Evolutionary conservation across 2,888 invertebrate genomes (phyloP), one percentile per base, ranked within the genome.

Genomic region (Pyrochroa serraticornis): DNA sequence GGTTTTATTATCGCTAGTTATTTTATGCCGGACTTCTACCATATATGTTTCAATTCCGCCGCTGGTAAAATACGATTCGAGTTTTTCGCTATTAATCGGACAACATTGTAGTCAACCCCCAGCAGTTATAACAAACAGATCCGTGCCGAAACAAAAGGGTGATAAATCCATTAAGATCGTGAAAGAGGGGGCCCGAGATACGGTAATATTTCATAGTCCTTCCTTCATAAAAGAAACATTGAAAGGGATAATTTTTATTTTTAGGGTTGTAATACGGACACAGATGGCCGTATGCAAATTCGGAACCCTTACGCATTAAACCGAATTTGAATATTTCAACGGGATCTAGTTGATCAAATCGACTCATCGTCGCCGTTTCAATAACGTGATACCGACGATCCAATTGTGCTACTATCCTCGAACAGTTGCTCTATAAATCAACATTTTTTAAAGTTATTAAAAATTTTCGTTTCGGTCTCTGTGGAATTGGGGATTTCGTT

Each of bases 41-140:
- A 66, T 72, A 71, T 72, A 72, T 60, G 72, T 62, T 69, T 72
- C 66, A 67, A 68, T 68, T 69, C 66, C 62, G 62, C 64, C 55
- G 22, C 22, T 22, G 58, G 61, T 72, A 67, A 71, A 71, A 69
- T 67, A 68, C 60, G 61, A 66, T 42, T 38, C 14, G 38, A 49
- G 10, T 34, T 52, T 58, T 58, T 52, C 42, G 31, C 22, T 10
- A 8, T 22, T 22, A 22, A 5, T 22, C 22, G 3, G 22, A 22
- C 22, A 22, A 22, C 22, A 22, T 22, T 22, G 22, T 22, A 22
- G 3, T 2, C 3, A 22, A 5, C 3, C 22, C 5, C 22, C 22
- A 37, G 13, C 10, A n/a, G 22, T 22, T 22, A 22, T 5, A 22
- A 22, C 39, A 39, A 39, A 39, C 39, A 39, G 12, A 39, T 22